Conservation (phyloP, 2,113 vertebrate species). For the Rhea pennata region DNA sequence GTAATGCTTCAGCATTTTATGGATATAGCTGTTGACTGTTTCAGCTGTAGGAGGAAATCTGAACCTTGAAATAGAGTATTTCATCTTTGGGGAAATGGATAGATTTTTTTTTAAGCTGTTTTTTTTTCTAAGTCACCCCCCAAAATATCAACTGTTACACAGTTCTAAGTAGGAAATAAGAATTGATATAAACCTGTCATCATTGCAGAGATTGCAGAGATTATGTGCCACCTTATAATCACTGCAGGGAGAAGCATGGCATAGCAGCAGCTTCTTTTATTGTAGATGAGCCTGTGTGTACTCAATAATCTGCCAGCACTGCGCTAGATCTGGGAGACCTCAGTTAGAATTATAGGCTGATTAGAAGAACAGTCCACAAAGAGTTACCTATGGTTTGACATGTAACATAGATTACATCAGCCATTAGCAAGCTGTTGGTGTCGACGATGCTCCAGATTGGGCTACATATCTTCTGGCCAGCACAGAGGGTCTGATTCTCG, state of each 20-base stretch:
- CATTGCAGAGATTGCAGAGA: neutral
- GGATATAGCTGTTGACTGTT: neutral
- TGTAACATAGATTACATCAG: neutral
- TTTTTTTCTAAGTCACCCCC: neutral
- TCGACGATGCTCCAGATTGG: neutral
- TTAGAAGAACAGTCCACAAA: neutral
- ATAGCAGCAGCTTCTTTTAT: neutral
- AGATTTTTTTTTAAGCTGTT: neutral
- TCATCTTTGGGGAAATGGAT: neutral
- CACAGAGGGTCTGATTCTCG: neutral
- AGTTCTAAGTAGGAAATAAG: neutral
- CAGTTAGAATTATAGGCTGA: neutral
- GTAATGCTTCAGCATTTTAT: neutral
- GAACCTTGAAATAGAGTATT: neutral
- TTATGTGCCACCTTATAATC: neutral
- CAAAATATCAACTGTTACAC: neutral
- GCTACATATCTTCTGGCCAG: neutral
- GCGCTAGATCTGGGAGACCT: neutral
- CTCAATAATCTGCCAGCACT: neutral
- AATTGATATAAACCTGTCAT: neutral
- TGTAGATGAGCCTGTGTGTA: neutral
- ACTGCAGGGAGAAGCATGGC: neutral
- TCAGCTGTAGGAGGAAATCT: neutral
- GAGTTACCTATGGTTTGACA: rapidly evolving
- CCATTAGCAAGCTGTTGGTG: neutral